Evolutionary conservation across 1,140 invertebrate species (phyloP).

Genomic region (Ceratosolen solmsi): DNA sequence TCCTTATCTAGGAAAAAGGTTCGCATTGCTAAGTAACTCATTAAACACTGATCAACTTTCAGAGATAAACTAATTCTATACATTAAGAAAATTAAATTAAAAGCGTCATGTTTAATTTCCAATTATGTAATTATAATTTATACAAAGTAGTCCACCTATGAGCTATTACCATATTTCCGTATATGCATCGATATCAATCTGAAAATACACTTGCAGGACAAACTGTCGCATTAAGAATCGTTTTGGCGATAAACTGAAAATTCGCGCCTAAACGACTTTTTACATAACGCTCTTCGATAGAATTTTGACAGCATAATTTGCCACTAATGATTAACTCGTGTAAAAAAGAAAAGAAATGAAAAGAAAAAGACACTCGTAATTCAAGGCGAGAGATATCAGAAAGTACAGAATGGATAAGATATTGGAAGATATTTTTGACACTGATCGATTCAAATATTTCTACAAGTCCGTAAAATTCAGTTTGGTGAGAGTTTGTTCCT

Average conservation of each 20-base stretch:
- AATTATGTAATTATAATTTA: slow-evolving; percentile 22
- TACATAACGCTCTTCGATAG: not conserved
- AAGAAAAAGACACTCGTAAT: not conserved
- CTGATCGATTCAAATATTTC: slow-evolving; percentile 1
- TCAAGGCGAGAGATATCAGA: not conserved
- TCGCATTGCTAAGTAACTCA: slow-evolving; percentile 5
- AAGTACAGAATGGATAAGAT: not conserved
- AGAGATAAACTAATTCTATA: slow-evolving; percentile 3
- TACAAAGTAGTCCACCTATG: slow-evolving; percentile 3
- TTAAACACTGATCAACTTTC: not conserved
- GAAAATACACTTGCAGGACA: not conserved
- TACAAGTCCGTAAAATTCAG: not conserved
- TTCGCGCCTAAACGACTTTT: not conserved
- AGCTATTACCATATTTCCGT: not conserved
- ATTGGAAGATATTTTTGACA: not conserved
- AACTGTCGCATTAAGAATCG: slow-evolving; percentile 1
- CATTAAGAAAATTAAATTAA: slow-evolving; percentile 17
- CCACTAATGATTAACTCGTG: not conserved
- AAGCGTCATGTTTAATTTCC: not conserved
- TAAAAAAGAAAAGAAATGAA: no score
- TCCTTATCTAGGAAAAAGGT: not conserved
- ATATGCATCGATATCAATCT: not conserved
- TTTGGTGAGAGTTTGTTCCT: not conserved
- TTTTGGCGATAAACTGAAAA: not conserved
- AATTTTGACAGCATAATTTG: not conserved